phyloP scores from a whole-genome alignment of 2,888 invertebrate species.

The Melinopterus prodromus region DNA sequence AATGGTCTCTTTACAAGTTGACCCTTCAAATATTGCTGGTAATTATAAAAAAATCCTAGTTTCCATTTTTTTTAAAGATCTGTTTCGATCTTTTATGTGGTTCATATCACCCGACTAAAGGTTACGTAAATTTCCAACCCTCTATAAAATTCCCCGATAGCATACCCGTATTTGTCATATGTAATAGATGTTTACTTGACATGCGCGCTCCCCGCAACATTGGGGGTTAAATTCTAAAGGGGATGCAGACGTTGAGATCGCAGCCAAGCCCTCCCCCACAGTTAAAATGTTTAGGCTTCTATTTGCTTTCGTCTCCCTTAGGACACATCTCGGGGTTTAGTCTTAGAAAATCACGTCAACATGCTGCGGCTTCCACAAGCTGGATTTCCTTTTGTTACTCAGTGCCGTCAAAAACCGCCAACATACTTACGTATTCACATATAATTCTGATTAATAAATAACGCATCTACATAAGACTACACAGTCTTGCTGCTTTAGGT shows the following conservation, averaged over 20 bases:
- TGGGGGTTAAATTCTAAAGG: slow-evolving; percentile 22
- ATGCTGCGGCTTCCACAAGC: neutral
- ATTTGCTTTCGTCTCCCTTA: slow-evolving; percentile 54
- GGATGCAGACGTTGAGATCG: neutral
- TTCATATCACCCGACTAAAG: no score
- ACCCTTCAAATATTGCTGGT: no score
- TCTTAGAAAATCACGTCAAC: slow-evolving; percentile 53
- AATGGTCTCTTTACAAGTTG: no score
- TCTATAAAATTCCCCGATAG: slow-evolving; percentile 52
- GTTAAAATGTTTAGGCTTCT: slow-evolving; percentile 59
- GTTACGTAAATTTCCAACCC: no score
- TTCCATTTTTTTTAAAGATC: no score
- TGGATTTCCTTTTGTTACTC: neutral
- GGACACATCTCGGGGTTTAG: slow-evolving; percentile 50
- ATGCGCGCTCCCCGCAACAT: slow-evolving; percentile 48
- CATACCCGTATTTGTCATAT: slow-evolving; percentile 53
- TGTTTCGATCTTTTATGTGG: no score
- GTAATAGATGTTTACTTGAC: slow-evolving; percentile 55
- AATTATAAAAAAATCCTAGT: no score
- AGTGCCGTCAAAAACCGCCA: neutral
- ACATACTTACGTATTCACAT: neutral
- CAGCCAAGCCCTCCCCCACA: slow-evolving; percentile 39
- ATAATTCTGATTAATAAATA: neutral
- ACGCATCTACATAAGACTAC: neutral
- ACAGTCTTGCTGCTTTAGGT: neutral